Conservation (phyloP, 2,888 invertebrate genomes). For the Morpho deidamia region DNA sequence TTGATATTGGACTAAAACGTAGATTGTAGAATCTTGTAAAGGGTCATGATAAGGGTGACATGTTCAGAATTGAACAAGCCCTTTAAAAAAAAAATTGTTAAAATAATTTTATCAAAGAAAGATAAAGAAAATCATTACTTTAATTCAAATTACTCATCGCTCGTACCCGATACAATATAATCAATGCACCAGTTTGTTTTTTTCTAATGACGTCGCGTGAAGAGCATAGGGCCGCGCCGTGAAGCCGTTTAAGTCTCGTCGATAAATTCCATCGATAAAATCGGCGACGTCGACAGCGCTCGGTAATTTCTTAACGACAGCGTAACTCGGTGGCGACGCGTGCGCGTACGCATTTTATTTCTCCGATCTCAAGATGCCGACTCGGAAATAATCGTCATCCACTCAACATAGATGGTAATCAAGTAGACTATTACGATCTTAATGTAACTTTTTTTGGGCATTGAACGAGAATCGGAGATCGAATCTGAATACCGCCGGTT, state of each 20-base stretch:
- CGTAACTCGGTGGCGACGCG: constrained; percentile 77
- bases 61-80: no score
- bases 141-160: constrained; percentile 11
- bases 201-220: constrained; percentile 37
- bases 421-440: constrained; percentile 71
- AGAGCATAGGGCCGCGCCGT: constrained; percentile 48
- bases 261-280: constrained; percentile 78
- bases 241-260: constrained; percentile 56
- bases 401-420: constrained; percentile 76
- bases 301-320: constrained; percentile 77
- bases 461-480: constrained; percentile 53
- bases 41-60: no score
- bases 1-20: no score
- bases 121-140: background rate
- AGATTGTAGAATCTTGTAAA: no score
- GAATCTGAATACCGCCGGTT: constrained; percentile 34
- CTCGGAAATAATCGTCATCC: constrained; percentile 74
- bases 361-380: constrained; percentile 64
- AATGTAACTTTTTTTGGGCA: constrained; percentile 65
- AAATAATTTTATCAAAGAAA: background rate
- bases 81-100: no score
- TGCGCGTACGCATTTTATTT: constrained; percentile 74
- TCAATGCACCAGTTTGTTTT: constrained; percentile 27
- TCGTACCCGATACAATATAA: constrained; percentile 17
- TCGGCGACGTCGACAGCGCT: constrained; percentile 66